A percentile compares a stretch with the other conserved stretches of the same genome.
Evolutionary conservation across 2,888 invertebrate species (phyloP).

Genomic region (Ectropis crepuscularia): DNA sequence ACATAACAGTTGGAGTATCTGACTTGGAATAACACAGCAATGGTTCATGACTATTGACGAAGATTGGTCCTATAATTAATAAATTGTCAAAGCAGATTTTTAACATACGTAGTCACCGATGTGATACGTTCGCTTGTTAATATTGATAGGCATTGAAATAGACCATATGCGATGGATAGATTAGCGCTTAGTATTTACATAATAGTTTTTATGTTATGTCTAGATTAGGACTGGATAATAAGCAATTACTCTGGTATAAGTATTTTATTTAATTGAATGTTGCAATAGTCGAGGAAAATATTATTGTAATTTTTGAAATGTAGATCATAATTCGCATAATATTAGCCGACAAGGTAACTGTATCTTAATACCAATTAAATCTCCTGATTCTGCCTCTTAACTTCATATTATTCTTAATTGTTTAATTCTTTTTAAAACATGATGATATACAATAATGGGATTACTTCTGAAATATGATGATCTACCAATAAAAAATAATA

Average conservation of each 20-base stretch:
- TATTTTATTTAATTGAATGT: conserved; percentile 11
- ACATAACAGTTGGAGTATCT: neutral
- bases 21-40: neutral
- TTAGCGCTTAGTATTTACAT: conserved; percentile 47
- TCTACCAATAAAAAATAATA: no score
- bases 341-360: no score
- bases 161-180: conserved; percentile 42
- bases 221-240: conserved; percentile 32
- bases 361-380: no score
- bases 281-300: neutral
- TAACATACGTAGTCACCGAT: conserved; percentile 57
- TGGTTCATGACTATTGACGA: neutral
- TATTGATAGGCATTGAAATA: conserved; percentile 54
- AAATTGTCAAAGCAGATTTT: conserved; percentile 62
- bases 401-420: no score
- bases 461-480: no score
- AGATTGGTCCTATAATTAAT: conserved; percentile 45
- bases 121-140: conserved; percentile 62
- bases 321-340: no score
- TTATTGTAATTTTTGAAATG: neutral
- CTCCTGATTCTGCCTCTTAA: no score
- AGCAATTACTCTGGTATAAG: conserved; percentile 33
- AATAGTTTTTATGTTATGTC: conserved; percentile 33
- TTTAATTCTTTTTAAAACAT: no score
- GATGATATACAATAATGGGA: no score